Percentiles rank a stretch among this genome's conserved stretches.
Conservation (phyloP, 92 coral and sea anemone species). For the Phenganax subtilis region DNA sequence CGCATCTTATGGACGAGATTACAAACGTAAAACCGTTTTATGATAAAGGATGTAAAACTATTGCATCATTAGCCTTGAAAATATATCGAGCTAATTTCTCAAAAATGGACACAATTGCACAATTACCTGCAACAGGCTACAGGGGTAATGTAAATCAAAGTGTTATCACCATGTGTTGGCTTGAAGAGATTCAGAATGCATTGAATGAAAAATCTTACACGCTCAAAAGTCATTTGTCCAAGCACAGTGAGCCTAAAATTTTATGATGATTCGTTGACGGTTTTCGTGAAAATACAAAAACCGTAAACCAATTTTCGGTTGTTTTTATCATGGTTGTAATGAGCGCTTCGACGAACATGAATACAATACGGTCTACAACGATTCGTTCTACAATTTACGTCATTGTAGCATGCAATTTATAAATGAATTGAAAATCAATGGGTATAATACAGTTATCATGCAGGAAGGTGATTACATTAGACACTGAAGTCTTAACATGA, state of each 20-base stretch:
- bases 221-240: background rate
- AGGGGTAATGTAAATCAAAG: slow-evolving; percentile 27
- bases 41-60: slow-evolving; percentile 23
- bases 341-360: background rate
- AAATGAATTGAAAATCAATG: background rate
- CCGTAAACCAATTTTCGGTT: background rate
- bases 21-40: slow-evolving; percentile 23
- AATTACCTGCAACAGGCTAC: slow-evolving; percentile 19
- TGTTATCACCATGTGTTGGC: slow-evolving; percentile 17
- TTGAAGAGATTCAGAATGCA: slow-evolving; percentile 5
- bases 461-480: background rate
- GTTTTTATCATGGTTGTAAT: too few relatives aligned
- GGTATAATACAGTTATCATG: too few relatives aligned
- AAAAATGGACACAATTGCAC: slow-evolving; percentile 19
- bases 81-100: slow-evolving; percentile 18
- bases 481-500: too few relatives aligned
- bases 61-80: slow-evolving; percentile 18
- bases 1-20: background rate
- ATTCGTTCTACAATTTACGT: background rate
- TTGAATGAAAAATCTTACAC: background rate
- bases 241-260: too few relatives aligned
- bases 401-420: background rate
- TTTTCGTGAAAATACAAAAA: slow-evolving; percentile 7
- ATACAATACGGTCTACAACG: background rate
- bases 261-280: slow-evolving; percentile 16